Base-by-base conservation (phyloP, 2,888 invertebrate species). In the Furcula furcula region DNA sequence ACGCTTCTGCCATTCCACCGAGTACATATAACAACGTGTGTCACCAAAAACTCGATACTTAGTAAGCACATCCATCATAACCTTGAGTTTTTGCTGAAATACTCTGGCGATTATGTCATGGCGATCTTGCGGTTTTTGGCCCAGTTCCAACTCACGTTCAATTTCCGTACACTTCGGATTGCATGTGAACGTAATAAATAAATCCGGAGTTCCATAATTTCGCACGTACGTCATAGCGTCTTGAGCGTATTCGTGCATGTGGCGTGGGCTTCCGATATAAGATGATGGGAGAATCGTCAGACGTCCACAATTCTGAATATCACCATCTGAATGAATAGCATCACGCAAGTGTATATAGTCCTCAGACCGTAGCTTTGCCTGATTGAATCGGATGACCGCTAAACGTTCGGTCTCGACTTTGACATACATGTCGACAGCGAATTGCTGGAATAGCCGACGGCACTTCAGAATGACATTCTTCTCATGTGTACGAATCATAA, bases 151-250 rank as follows among this genome's bases (percentile, higher is more conserved):
- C 20, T 42, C 47, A 3, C 40, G 33, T 4, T 38, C 33, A 7
- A 57, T 67, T 57, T 63, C 59, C 39, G 12, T 43, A 59, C 61
- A 64, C 7, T 53, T 11, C 1, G 57, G 55, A 51, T 61, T 54
- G 42, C 52, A 55, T 46, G 51, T 53, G 18, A 55, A 55, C 28
- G 55, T 55, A 9, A 55, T 53, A 11, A 56, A 51, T 13, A 55
- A 39, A 48, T 65, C 60, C 46, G 63, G 36, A 30, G 42, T 45
- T 3, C 67, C 63, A 52, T 65, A 63, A 46, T 62, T 42, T 12
- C 65, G 59, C 12, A 70, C 66, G 52, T 64, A 67, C 3, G 61
- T 38, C 58, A 69, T 56, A 3, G 55, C 55, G 43, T 57, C 52
- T 44, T 58, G 54, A 36, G 54, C 44, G 26, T 54, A 54, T 53